Conservation (phyloP, 1,140 invertebrate genomes). For the Thaumatotibia leucotreta region DNA sequence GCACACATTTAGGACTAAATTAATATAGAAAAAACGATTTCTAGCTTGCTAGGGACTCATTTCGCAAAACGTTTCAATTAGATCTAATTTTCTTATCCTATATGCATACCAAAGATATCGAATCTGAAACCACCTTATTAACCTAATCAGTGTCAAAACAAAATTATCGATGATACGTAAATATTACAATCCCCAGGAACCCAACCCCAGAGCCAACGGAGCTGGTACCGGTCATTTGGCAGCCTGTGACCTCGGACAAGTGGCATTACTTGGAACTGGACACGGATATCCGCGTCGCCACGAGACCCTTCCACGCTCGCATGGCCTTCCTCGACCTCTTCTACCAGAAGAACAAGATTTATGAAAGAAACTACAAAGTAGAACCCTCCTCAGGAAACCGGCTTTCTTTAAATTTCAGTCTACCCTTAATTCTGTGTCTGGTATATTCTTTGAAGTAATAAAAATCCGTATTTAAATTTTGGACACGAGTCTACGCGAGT, state of each 20-base stretch:
- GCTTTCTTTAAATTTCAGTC: neutral
- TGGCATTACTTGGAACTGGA: constrained; percentile 6
- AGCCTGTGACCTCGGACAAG: neutral
- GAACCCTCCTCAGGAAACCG: neutral
- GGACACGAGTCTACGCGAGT: no score
- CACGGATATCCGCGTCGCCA: neutral
- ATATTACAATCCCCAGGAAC: neutral
- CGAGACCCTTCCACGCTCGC: neutral
- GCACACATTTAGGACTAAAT: no score
- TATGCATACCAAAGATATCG: no score
- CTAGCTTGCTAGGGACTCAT: no score
- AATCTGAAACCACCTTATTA: neutral
- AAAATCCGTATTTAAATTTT: no score
- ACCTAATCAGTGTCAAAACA: neutral
- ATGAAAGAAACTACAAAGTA: neutral
- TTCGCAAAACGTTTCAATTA: no score
- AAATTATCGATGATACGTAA: neutral
- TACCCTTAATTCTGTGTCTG: neutral
- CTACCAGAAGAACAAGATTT: neutral
- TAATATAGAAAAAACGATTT: no score
- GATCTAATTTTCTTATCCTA: no score
- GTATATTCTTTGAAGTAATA: neutral
- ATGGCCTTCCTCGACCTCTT: neutral
- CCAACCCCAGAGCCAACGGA: neutral
- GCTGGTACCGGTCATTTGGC: neutral